Base-by-base conservation (phyloP, 64 coral and sea anemone genomes). In the Catalaphyllia jardinei region DNA sequence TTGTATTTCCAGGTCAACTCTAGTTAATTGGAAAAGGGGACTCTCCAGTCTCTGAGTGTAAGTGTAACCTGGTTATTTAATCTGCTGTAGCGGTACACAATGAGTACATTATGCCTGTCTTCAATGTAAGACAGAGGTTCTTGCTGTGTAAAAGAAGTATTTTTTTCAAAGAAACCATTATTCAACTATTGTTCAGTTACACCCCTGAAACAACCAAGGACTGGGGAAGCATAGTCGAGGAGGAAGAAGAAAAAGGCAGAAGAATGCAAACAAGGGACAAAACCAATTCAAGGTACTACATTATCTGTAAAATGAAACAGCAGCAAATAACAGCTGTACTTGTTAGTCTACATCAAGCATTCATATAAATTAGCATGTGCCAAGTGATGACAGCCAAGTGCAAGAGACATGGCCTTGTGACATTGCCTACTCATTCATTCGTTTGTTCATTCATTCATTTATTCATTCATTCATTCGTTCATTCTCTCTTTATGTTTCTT, bases 301-400 rank as follows among this genome's bases (percentile, higher is more conserved):
- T 74, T 31, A 22, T 71, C 11, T 73, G 5, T 73, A n/a, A 9
- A 63, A 50, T 22, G n/a, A 92, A 81, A 84, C 52, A 88, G 75
- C 57, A 72, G n/a, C n/a, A n/a, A n/a, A n/a, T n/a, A n/a, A n/a
- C n/a, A n/a, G n/a, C n/a, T n/a, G n/a, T n/a, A n/a, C n/a, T n/a
- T n/a, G n/a, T n/a, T n/a, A n/a, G n/a, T n/a, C n/a, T n/a, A n/a
- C n/a, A n/a, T n/a, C n/a, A n/a, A n/a, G n/a, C n/a, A n/a, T n/a
- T n/a, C n/a, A n/a, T n/a, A n/a, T n/a, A n/a, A 38, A 60, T 20
- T 7, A 25, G 24, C 16, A 0, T 46, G 52, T 92, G 94, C 92
- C 95, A 97, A 49, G 30, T 97, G 95, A 97, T 97, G 95, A 97
- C 65, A 97, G 95, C 88, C 83, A 96, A 96, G 95, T 96, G 95